Evolutionary conservation across 2,888 invertebrate genomes (phyloP), one percentile per base, ranked within the genome.

Genomic region (Drosophila dives): DNA sequence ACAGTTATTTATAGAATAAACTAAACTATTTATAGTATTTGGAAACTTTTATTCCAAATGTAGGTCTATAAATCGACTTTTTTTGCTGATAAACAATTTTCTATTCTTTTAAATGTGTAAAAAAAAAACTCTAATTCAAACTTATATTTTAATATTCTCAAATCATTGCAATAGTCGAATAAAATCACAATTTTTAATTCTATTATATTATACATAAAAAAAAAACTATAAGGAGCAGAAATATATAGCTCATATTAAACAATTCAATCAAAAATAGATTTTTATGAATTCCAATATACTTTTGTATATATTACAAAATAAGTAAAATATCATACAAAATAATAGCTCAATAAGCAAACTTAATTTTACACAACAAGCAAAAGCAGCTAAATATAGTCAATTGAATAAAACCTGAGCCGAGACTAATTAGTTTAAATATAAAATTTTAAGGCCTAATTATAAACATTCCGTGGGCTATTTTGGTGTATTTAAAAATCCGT

Each of bases 381-480:
- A 23, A 40, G 3, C 32, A 2, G 40, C 17, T 33, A 17, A 55
- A 55, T 6, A 8, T 5, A 23, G 32, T 20, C 20, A 29, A 32
- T 20, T 40, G 10, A 40, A 15, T 12, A 20, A 66, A 66, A 10
- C n/a, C 0, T n/a, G n/a, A 20, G 12, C 34, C 6, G 36, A 38
- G 7, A 40, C 32, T 23, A 33, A 49, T 38, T 6, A 40, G 12
- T 34, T 42, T 12, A 11, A 51, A 29, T 34, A 50, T 20, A 23
- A 38, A n/a, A 48, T 8, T n/a, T 26, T 34, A 48, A 26, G 34
- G 17, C 10, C 17, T 34, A 23, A 68, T n/a, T n/a, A 12, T 3
- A 40, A 12, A 20, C 23, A 49, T 67, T 67, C 67, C 66, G 67
- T 67, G 38, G 49, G 38, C 11, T 49, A 26, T 34, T 38, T 26